phyloP scores from a whole-genome alignment of 2,888 invertebrate species.

The Eristalis tenax region DNA sequence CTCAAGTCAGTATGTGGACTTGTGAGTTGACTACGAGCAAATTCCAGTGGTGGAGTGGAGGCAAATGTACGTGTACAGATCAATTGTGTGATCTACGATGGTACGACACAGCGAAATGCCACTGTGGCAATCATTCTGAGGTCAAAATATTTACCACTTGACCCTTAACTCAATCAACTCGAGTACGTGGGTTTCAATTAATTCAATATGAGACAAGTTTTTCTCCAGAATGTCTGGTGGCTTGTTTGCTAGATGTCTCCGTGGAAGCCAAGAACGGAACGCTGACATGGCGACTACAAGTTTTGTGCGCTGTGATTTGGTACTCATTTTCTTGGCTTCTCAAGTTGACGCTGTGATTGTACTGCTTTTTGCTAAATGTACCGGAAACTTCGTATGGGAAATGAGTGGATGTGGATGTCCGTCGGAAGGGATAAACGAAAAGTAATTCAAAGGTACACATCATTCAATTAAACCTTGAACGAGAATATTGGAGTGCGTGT shows the following conservation, averaged over 20 bases:
- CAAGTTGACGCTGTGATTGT: background rate
- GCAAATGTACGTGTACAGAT: slow-evolving; percentile 68
- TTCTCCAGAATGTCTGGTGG: slow-evolving; percentile 26
- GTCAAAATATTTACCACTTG: slow-evolving; percentile 74
- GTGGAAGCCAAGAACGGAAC: slow-evolving; percentile 36
- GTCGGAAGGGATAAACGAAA: background rate
- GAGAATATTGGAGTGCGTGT: no score
- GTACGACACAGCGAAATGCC: slow-evolving; percentile 71
- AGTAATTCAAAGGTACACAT: no score
- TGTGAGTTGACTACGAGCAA: slow-evolving; percentile 30
- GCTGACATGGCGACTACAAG: background rate
- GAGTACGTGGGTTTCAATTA: slow-evolving; percentile 73
- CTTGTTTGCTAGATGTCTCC: slow-evolving; percentile 11
- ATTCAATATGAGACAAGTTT: slow-evolving; percentile 71
- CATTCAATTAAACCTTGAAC: no score
- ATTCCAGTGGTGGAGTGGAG: slow-evolving; percentile 55
- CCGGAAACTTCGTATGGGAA: background rate
- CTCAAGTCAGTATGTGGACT: slow-evolving; percentile 24
- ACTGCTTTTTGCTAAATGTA: background rate
- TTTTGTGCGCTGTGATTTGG: slow-evolving; percentile 54
- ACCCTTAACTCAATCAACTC: slow-evolving; percentile 74
- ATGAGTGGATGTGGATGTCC: background rate
- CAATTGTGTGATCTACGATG: slow-evolving; percentile 70
- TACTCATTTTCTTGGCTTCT: background rate
- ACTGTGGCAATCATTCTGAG: slow-evolving; percentile 73